Base-by-base conservation (phyloP, 2,113 vertebrate species). In the Spheniscus mendiculus region DNA sequence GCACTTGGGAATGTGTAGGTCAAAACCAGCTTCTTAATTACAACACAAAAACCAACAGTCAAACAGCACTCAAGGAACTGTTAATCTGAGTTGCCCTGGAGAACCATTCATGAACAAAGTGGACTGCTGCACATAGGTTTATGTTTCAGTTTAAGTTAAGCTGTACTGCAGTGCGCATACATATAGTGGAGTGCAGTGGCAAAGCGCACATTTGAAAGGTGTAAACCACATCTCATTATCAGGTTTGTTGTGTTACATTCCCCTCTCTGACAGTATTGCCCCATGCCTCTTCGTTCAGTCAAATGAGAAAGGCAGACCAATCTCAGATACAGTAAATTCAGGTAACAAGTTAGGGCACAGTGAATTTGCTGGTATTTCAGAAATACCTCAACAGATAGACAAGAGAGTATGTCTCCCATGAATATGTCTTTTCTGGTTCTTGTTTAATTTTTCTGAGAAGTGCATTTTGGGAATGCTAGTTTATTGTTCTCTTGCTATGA, bases 401-500 rank as follows among this genome's bases (percentile, higher is more conserved):
- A 19, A 29, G 58, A 59, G 45, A 66, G 21, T 74, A 1, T 65
- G 4, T 77, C 10, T 70, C 23, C 62, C 6, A 7, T 59, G 17
- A 80, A 26, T 61, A 9, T 0, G 1, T 66, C 3, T 82, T 82
- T 69, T 80, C 53, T 95, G 47, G 7, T 73, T 86, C 40, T 83
- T 62, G 38, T 16, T 90, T 95, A 90, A 36, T 78, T 91, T 95
- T 80, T 90, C 62, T 65, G 56, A 83, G 55, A 76, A 89, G 55
- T 27, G 30, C 6, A 0, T 79, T 89, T 88, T 66, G 29, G 63
- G 44, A 96, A 90, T 71, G 74, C 53, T 83, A 11, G 15, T 90
- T 96, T 61, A 36, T 91, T 92, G 63, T 85, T 93, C 61, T 84
- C 22, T 89, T 89, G 89, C 70, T 77, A 4, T 86, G 83, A 88